phyloP scores from a whole-genome alignment of 2,888 invertebrate species.

The Brenthis daphne region DNA sequence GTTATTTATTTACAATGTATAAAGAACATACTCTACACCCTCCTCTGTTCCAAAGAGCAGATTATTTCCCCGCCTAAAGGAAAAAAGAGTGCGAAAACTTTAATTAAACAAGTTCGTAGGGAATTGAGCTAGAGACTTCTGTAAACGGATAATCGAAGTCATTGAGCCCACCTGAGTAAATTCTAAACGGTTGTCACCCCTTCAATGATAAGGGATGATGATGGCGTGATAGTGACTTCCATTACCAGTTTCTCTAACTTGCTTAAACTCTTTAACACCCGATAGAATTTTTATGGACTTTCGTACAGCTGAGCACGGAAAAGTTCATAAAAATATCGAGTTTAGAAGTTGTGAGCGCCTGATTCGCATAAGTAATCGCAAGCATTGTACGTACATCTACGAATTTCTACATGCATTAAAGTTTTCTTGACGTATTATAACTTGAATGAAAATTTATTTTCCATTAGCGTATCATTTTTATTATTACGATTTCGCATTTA shows the following conservation, averaged over 20 bases:
- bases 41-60: slow-evolving; percentile 61
- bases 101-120: slow-evolving; percentile 81
- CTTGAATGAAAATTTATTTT: slow-evolving; percentile 10
- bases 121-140: slow-evolving; percentile 76
- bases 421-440: slow-evolving; percentile 19
- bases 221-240: slow-evolving; percentile 50
- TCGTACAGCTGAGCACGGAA: slow-evolving; percentile 36
- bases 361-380: slow-evolving; percentile 44
- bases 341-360: slow-evolving; percentile 41
- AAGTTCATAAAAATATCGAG: slow-evolving; percentile 44
- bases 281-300: slow-evolving; percentile 60
- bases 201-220: slow-evolving; percentile 32
- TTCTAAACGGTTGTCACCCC: slow-evolving; percentile 42
- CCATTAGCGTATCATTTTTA: neutral
- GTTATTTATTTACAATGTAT: slow-evolving; percentile 1
- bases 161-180: slow-evolving; percentile 72
- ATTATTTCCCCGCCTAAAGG: slow-evolving; percentile 77
- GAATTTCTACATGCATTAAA: slow-evolving; percentile 31
- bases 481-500: too few relatives aligned
- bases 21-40: slow-evolving; percentile 44
- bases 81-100: slow-evolving; percentile 81
- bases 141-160: slow-evolving; percentile 79
- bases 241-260: slow-evolving; percentile 46
- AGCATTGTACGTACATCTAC: slow-evolving; percentile 29
- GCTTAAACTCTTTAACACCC: slow-evolving; percentile 48